phyloP scores from a whole-genome alignment of 2,113 vertebrate genomes.

The Marcusenius ussheri region DNA sequence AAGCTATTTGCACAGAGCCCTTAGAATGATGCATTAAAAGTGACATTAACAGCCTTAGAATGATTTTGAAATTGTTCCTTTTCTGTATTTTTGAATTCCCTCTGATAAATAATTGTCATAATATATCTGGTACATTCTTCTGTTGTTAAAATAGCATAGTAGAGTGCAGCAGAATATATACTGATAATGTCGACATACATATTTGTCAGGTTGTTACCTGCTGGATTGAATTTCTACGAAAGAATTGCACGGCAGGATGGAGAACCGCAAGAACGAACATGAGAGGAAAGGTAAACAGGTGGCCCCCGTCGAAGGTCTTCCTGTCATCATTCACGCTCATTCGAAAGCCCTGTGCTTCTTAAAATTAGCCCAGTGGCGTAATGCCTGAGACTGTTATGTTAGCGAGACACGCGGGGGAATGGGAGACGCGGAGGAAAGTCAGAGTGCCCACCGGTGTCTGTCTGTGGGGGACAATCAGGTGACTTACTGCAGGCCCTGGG shows the following conservation, averaged over 20 bases:
- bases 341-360: constrained; percentile 39
- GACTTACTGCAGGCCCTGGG: neutral
- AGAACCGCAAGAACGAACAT: neutral
- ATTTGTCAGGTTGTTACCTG: neutral
- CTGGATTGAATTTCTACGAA: neutral
- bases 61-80: neutral
- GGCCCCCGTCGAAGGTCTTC: constrained; percentile 17
- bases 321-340: constrained; percentile 26
- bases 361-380: constrained; percentile 45
- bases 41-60: neutral
- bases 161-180: neutral
- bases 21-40: neutral
- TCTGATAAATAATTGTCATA: neutral
- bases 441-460: neutral
- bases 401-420: neutral
- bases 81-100: neutral
- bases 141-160: neutral
- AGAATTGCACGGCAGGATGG: neutral
- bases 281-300: neutral
- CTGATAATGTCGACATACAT: neutral
- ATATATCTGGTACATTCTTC: neutral
- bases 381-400: constrained; percentile 53
- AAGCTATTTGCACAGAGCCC: neutral
- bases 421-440: neutral
- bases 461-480: neutral